Evolutionary conservation across 2,888 invertebrate species (phyloP).

Genomic region (Sphinx pinastri): DNA sequence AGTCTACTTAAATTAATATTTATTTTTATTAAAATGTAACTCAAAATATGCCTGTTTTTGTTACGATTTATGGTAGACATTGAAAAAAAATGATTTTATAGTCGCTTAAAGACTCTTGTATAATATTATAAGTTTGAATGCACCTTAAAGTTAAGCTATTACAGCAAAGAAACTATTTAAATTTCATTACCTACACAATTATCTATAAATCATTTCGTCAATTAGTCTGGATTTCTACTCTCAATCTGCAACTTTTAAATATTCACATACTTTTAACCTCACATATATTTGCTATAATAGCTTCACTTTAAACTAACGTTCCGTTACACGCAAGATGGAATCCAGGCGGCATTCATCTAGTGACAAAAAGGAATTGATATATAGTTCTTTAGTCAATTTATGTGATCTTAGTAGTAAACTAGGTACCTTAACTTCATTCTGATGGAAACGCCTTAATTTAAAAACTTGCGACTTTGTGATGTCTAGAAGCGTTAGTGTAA

Average conservation of each 20-base stretch:
- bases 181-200: too few relatives aligned
- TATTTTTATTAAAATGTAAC: slow-evolving; percentile 10
- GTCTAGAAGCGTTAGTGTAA: slow-evolving; percentile 21
- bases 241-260: too few relatives aligned
- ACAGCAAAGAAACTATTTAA: background rate
- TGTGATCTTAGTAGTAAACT: slow-evolving; percentile 69
- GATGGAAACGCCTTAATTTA: slow-evolving; percentile 19
- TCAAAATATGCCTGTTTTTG: slow-evolving; percentile 11
- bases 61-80: slow-evolving; percentile 1
- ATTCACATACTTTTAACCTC: too few relatives aligned
- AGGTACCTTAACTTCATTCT: slow-evolving; percentile 32
- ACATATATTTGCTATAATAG: background rate
- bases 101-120: background rate
- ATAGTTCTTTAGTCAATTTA: slow-evolving; percentile 71
- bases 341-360: slow-evolving; percentile 37
- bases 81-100: background rate
- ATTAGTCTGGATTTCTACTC: too few relatives aligned
- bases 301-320: slow-evolving; percentile 4
- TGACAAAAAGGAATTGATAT: slow-evolving; percentile 70
- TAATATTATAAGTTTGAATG: background rate
- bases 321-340: background rate
- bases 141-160: slow-evolving; percentile 8
- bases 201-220: too few relatives aligned
- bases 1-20: slow-evolving; percentile 3
- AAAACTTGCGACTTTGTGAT: slow-evolving; percentile 24